Evolutionary conservation across 2,888 invertebrate genomes (phyloP).

Genomic region (Andrena praecox): DNA sequence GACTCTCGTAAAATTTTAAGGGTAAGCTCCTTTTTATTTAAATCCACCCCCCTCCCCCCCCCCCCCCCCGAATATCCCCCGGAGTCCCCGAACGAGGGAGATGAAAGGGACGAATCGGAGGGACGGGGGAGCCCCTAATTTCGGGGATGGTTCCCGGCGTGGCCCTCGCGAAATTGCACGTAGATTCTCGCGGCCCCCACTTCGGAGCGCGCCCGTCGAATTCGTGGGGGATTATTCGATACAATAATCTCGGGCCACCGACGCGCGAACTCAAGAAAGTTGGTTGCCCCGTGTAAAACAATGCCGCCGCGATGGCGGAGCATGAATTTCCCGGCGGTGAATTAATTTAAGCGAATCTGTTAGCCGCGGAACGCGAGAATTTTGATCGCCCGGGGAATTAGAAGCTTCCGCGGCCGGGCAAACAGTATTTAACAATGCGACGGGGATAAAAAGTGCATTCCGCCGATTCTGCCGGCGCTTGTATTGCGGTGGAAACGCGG

Average conservation of each 20-base stretch:
- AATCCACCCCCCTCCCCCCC: background rate
- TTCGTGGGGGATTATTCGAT: background rate
- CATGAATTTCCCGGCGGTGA: background rate
- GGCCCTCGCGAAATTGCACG: slow-evolving; percentile 1
- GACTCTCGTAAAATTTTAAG: slow-evolving; percentile 49
- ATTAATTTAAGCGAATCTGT: slow-evolving; percentile 30
- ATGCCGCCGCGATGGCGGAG: background rate
- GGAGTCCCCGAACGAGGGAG: background rate
- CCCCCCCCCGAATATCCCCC: slow-evolving; percentile 21
- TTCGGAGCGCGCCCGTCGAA: background rate
- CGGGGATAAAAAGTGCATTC: slow-evolving; percentile 24
- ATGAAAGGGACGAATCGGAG: slow-evolving; percentile 11
- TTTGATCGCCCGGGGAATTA: slow-evolving; percentile 26
- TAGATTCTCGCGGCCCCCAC: background rate
- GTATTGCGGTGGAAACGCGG: background rate
- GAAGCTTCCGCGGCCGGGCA: background rate
- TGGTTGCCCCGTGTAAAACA: background rate
- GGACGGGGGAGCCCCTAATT: background rate
- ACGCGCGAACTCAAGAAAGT: background rate
- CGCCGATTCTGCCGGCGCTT: background rate
- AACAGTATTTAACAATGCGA: slow-evolving; percentile 9
- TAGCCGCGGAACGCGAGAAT: background rate
- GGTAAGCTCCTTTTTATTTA: slow-evolving; percentile 43
- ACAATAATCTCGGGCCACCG: background rate
- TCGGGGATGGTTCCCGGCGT: background rate